Base-by-base conservation (phyloP, 2,113 vertebrate genomes). In the Toxostoma redivivum region DNA sequence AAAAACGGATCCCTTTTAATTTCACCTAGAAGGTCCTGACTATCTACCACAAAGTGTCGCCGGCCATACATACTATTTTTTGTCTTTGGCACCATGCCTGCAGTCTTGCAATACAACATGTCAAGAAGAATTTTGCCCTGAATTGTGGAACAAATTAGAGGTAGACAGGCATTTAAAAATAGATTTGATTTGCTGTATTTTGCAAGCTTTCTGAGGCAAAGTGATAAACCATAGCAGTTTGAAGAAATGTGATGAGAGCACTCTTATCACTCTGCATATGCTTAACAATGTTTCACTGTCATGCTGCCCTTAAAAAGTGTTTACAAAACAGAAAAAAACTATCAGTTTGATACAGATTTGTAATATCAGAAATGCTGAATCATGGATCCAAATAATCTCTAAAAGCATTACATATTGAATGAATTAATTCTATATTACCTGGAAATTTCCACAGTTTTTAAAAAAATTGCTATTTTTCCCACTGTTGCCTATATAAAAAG, bases 111-210 rank as follows among this genome's bases (percentile, higher is more conserved):
- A 53, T 78, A 18, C 60, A 66, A 67, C 25, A 44, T 64, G 48
- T 86, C 89, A 86, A 54, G 61, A 94, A 51, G 22, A 92, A 38
- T 70, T 94, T 92, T 93, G 20, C 35, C 71, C 42, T 88, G 69
- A 90, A 64, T 61, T 72, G 53, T 91, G 42, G 88, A 96, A 94
- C 88, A 91, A 96, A 94, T 94, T 91, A 86, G 85, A 92, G 28
- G 21, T 72, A 95, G 86, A 78, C 74, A 92, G 50, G 69, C 83
- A 80, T 96, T 96, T 90, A 67, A 88, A 95, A 97, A 12, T 81
- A 95, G 91, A 93, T 95, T 95, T 88, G 79, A 87, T 88, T 91
- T 87, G 82, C 91, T 79, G 18, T 66, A 84, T 89, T 96, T 82
- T 94, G 65, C 60, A 86, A 47, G 78, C 71, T 94, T 90, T 94